phyloP scores from a whole-genome alignment of 2,888 invertebrate species.

The Entomobrya proxima region DNA sequence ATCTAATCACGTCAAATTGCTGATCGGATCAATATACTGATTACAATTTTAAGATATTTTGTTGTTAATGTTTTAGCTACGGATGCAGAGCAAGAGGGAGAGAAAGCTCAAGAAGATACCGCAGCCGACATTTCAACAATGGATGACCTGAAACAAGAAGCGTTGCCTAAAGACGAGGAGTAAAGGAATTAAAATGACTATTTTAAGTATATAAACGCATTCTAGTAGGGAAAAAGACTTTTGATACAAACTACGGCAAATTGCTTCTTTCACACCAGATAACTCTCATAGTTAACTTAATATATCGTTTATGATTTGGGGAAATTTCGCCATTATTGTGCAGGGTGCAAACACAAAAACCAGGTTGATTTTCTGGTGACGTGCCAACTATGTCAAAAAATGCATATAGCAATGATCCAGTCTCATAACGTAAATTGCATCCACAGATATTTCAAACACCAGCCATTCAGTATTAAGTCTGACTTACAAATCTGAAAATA shows the following conservation, averaged over 20 bases:
- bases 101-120: conserved; percentile 62
- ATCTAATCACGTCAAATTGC: no score
- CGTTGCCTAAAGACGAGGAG: conserved; percentile 65
- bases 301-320: no score
- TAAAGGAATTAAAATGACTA: conserved; percentile 25
- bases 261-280: conserved; percentile 1
- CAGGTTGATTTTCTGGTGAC: not conserved
- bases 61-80: conserved; percentile 19
- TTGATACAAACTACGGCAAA: conserved; percentile 30
- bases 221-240: conserved; percentile 52
- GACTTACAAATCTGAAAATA: not conserved
- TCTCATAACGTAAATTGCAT: not conserved
- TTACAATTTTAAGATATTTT: no score
- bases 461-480: conserved; percentile 6
- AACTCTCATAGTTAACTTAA: no score
- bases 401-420: not conserved
- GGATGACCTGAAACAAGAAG: conserved; percentile 61
- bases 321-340: no score
- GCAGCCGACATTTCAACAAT: conserved; percentile 62
- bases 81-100: conserved; percentile 52
- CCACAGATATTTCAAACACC: no score
- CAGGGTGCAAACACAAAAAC: no score
- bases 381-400: conserved; percentile 1
- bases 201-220: conserved; percentile 18
- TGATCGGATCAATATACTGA: no score